Percentiles rank a stretch among this genome's conserved stretches.
phyloP scores from a whole-genome alignment of 2,797 vertebrate species.

The Danio kyathit region DNA sequence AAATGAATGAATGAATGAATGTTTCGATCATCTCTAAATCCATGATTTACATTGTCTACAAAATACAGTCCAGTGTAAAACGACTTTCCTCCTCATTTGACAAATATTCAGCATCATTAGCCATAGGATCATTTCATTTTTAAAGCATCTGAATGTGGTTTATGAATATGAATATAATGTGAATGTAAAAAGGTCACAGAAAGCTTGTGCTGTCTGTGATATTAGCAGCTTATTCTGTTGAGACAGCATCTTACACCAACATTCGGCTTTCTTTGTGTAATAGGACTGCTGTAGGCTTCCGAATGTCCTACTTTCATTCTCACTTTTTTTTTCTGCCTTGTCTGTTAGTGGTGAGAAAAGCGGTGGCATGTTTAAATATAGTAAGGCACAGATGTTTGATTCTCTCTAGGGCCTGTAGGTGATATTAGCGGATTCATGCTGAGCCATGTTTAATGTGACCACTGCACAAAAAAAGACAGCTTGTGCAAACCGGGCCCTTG shows the following conservation, averaged over 20 bases:
- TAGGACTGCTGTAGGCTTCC: conserved; percentile 71
- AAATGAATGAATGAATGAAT: too few relatives aligned
- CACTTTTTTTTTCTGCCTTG: conserved; percentile 54
- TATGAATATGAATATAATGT: not conserved
- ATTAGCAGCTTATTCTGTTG: conserved; percentile 31
- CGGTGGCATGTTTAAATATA: conserved; percentile 73
- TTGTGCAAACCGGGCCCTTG: not conserved
- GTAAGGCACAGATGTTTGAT: conserved; percentile 71
- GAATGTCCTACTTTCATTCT: conserved; percentile 77
- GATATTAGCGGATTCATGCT: conserved; percentile 58
- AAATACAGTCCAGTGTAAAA: not conserved
- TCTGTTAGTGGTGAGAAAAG: conserved; percentile 67
- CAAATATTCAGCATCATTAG: conserved; percentile 1
- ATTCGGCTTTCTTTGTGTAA: conserved; percentile 60
- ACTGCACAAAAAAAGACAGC: conserved; percentile 36
- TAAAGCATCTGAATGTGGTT: not conserved
- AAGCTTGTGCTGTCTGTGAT: not conserved
- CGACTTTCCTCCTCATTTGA: not conserved
- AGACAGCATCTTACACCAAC: conserved; percentile 42
- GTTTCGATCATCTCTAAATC: too few relatives aligned
- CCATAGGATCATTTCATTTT: not conserved
- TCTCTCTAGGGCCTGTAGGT: conserved; percentile 48
- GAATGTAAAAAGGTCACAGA: not conserved
- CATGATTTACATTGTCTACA: too few relatives aligned
- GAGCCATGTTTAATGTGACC: conserved; percentile 59